These are phyloP conservation scores for Oryzias dopingdopingensis DNA, from an alignment of 2,797 vertebrate genomes.

Conservation along the genomic window DNA sequence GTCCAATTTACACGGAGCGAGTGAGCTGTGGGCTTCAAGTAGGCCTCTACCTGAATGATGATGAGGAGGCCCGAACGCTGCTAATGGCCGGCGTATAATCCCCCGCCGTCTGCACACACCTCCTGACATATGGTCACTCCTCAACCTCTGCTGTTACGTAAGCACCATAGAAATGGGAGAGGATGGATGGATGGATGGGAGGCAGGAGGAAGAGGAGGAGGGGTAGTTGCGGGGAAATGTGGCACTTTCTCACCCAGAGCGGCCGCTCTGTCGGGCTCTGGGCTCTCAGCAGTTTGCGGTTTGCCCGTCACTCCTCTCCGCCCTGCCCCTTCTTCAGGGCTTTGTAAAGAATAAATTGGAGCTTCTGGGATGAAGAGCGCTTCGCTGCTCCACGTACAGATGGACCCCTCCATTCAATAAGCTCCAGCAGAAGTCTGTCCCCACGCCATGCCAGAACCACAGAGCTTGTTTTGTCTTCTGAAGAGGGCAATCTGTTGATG, in stretches of 20 bases:
- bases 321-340: slow-evolving; percentile 50
- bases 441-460: slow-evolving; percentile 52
- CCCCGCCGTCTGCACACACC: slow-evolving; percentile 72
- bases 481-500: slow-evolving; percentile 68
- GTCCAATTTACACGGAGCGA: slow-evolving; percentile 72
- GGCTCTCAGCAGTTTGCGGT: slow-evolving; percentile 69
- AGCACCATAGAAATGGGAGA: slow-evolving; percentile 62
- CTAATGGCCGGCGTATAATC: slow-evolving; percentile 74
- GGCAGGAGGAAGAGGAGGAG: neutral
- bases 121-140: slow-evolving; percentile 83
- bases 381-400: slow-evolving; percentile 62
- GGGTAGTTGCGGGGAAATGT: slow-evolving; percentile 56
- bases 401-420: slow-evolving; percentile 73
- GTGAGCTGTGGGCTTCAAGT: slow-evolving; percentile 57
- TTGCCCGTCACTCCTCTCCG: slow-evolving; percentile 60
- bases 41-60: slow-evolving; percentile 74
- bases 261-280: slow-evolving; percentile 65
- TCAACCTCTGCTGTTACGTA: slow-evolving; percentile 76
- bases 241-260: slow-evolving; percentile 63
- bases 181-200: neutral
- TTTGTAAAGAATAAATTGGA: slow-evolving; percentile 76
- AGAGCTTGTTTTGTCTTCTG: slow-evolving; percentile 66
- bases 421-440: slow-evolving; percentile 69
- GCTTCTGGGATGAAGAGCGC: slow-evolving; percentile 66
- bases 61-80: slow-evolving; percentile 63